Base-by-base conservation (phyloP, 2,113 vertebrate genomes). In the Gobiocypris rarus region DNA sequence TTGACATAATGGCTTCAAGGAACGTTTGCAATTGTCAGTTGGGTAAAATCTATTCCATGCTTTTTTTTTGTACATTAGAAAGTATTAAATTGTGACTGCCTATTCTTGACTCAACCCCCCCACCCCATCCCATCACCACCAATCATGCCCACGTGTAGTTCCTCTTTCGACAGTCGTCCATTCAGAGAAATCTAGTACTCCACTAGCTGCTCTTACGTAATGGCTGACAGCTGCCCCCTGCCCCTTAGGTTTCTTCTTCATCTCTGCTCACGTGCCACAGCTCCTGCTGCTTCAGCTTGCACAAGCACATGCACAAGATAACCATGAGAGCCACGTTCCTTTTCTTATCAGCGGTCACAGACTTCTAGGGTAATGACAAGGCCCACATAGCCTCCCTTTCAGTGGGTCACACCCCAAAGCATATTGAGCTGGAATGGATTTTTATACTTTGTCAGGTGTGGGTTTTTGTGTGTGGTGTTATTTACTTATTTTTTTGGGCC, bases 261-360 rank as follows among this genome's bases (percentile, higher is more conserved):
- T 22, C 75, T 65, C 83, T 80, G 50, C 77, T 81, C 65, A 19
- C 24, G 41, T 24, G 34, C 31, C 48, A 15, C 52, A 69, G 73
- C 73, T 69, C n/a, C 26, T 67, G 56, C 71, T 38, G 77, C 65
- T 63, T 69, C 77, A 67, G 80, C 84, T 71, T 82, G 73, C 76
- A 69, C 82, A 83, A 59, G 76, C 74, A 19, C 50, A 61, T 8
- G 31, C 28, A 6, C n/a, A 19, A 76, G 85, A 87, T 87, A 83
- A 86, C 71, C 76, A 56, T 8, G 54, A 85, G 77, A 61, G 83
- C 38, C 56, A 28, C 3, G 50, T 58, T 5, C 38, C 13, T 50
- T 54, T 73, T 78, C 83, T 89, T 90, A 90, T 90, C 89, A 89
- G 22, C 3, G 19, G 15, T 70, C 70, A 63, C 80, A 81, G 84